Conservation (phyloP, 1,140 invertebrate species). For the Saccostrea glomerata region DNA sequence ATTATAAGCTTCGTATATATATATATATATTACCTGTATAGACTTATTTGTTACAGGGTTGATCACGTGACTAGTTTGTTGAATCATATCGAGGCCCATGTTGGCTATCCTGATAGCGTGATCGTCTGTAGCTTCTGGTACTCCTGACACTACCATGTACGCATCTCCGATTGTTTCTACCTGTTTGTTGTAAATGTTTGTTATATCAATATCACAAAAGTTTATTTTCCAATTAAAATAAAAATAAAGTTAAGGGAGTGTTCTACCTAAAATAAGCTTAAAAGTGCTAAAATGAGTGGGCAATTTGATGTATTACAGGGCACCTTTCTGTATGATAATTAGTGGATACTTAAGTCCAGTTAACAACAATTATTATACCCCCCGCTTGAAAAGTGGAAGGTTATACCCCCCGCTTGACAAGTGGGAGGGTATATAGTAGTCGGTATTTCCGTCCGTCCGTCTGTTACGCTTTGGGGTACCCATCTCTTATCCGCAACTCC, state of each 20-base stretch:
- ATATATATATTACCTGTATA: constrained; percentile 59
- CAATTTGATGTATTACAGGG: no score
- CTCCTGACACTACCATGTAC: constrained; percentile 81
- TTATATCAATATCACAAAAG: neutral
- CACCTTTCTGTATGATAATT: no score
- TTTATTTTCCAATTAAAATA: neutral
- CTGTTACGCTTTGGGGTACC: no score
- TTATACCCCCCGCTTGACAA: no score
- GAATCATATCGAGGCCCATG: constrained; percentile 67
- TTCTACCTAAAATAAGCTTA: neutral
- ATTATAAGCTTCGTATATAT: no score
- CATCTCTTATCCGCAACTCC: no score
- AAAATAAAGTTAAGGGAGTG: neutral
- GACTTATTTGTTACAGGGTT: constrained; percentile 62
- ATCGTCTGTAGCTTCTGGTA: constrained; percentile 56
- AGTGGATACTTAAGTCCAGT: neutral
- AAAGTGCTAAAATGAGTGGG: no score
- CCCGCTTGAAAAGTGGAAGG: no score
- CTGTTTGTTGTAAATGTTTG: constrained; percentile 18
- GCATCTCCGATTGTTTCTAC: constrained; percentile 72
- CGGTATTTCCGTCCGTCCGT: no score
- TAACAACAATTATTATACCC: neutral
- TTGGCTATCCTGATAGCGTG: constrained; percentile 65
- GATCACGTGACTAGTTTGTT: constrained; percentile 52
- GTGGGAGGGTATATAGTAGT: no score